Conservation (phyloP, 1,140 invertebrate species). For the Drosophila guanche region DNA sequence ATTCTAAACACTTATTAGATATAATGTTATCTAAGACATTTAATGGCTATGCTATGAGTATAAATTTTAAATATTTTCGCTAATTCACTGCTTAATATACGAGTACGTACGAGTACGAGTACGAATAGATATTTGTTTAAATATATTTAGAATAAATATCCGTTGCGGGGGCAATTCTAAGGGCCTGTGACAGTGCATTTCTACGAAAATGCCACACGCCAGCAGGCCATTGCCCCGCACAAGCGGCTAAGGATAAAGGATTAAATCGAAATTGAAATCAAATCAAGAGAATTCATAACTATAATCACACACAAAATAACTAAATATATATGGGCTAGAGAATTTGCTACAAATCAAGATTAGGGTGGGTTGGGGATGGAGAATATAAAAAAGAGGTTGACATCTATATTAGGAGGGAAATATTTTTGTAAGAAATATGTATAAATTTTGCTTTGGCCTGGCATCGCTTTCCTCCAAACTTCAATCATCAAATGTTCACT, state of each 20-base stretch:
- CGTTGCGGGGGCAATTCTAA: slow-evolving; percentile 40
- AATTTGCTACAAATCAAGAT: slow-evolving; percentile 59
- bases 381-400: slow-evolving; percentile 37
- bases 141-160: neutral
- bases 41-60: slow-evolving; percentile 58
- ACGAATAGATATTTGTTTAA: slow-evolving; percentile 3
- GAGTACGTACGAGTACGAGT: too few species aligned
- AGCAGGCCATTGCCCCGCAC: slow-evolving; percentile 28
- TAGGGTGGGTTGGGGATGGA: neutral
- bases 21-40: slow-evolving; percentile 67
- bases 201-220: slow-evolving; percentile 50
- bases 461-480: slow-evolving; percentile 10
- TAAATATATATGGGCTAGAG: slow-evolving; percentile 44
- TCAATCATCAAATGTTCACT: too few species aligned
- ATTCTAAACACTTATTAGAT: slow-evolving; percentile 74
- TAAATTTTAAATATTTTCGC: slow-evolving; percentile 31
- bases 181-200: slow-evolving; percentile 50
- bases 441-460: slow-evolving; percentile 34
- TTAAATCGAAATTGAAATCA: slow-evolving; percentile 10
- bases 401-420: slow-evolving; percentile 53
- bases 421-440: slow-evolving; percentile 31
- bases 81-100: slow-evolving; percentile 9
- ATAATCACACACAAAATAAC: slow-evolving; percentile 52
- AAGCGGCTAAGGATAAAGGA: slow-evolving; percentile 2
- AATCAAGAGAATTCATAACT: slow-evolving; percentile 12